Conservation (phyloP, 2,888 invertebrate genomes). For the Drosophila macrothrix region DNA sequence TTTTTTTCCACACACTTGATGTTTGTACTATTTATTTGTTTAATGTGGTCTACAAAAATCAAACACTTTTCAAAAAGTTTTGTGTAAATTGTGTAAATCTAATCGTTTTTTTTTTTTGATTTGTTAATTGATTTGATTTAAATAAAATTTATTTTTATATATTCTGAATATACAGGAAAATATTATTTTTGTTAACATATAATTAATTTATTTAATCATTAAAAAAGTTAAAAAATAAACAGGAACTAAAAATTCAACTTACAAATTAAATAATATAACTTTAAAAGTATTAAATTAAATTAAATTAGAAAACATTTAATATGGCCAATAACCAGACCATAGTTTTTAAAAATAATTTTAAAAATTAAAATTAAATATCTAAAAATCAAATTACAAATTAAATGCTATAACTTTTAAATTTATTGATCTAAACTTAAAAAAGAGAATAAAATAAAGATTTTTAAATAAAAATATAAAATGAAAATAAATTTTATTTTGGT, state of each 20-base stretch:
- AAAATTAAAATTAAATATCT: not conserved
- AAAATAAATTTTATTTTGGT: not conserved
- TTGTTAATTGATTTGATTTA: not conserved
- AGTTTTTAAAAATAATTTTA: not conserved
- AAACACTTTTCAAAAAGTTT: not conserved
- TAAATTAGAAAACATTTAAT: not conserved
- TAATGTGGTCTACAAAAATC: not conserved
- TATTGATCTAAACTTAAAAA: not conserved
- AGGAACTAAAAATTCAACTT: not conserved
- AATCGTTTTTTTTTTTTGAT: not conserved
- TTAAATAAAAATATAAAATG: not conserved
- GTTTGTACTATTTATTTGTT: not conserved
- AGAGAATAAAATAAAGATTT: not conserved
- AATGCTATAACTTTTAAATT: not conserved
- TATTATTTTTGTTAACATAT: not conserved
- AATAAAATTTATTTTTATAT: not conserved
- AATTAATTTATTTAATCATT: not conserved
- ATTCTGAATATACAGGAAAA: not conserved
- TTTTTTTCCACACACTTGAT: too few species aligned
- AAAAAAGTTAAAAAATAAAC: not conserved
- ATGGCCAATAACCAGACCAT: accelerated
- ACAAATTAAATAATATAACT: not conserved
- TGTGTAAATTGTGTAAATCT: not conserved
- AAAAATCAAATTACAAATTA: not conserved
- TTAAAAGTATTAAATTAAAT: not conserved